phyloP scores from a whole-genome alignment of 2,797 vertebrate species.

The Decapterus maruadsi region DNA sequence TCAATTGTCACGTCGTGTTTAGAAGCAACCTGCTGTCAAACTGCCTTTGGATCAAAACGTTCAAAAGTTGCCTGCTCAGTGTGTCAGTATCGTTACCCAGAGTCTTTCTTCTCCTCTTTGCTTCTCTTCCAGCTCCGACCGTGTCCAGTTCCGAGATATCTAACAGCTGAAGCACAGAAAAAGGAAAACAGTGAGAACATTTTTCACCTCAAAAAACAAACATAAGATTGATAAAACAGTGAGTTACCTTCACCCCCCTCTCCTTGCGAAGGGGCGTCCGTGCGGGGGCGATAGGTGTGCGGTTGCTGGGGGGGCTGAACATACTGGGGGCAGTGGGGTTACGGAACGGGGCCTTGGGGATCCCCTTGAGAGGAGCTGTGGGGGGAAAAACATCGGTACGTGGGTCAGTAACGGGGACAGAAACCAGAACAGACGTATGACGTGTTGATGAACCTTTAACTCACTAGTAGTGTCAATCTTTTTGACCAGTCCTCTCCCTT shows the following conservation, averaged over 20 bases:
- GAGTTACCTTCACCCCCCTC: constrained; percentile 94
- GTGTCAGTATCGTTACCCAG: constrained; percentile 83
- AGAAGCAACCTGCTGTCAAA: too few species aligned
- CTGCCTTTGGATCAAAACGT: too few species aligned
- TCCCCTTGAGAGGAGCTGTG: constrained; percentile 96
- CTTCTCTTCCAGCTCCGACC: constrained; percentile 95
- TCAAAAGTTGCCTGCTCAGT: too few species aligned
- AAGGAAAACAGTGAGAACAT: not conserved
- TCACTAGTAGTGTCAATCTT: constrained; percentile 98
- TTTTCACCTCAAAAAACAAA: not conserved
- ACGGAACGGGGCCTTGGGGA: constrained; percentile 96
- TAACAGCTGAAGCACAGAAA: constrained; percentile 86
- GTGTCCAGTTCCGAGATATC: constrained; percentile 94
- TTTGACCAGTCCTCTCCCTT: constrained; percentile 96
- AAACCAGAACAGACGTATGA: not conserved
- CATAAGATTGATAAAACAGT: not conserved
- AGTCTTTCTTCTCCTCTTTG: constrained; percentile 97
- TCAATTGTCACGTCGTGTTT: too few species aligned
- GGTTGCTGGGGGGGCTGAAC: constrained; percentile 95
- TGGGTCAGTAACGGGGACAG: not conserved
- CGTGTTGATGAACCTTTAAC: constrained; percentile 47
- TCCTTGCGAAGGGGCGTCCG: constrained; percentile 95
- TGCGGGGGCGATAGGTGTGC: constrained; percentile 92
- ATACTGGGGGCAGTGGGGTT: constrained; percentile 95
- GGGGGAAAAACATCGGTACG: constrained; percentile 2